Conservation (phyloP, 2,888 invertebrate genomes). For the Cyclophora punctaria region DNA sequence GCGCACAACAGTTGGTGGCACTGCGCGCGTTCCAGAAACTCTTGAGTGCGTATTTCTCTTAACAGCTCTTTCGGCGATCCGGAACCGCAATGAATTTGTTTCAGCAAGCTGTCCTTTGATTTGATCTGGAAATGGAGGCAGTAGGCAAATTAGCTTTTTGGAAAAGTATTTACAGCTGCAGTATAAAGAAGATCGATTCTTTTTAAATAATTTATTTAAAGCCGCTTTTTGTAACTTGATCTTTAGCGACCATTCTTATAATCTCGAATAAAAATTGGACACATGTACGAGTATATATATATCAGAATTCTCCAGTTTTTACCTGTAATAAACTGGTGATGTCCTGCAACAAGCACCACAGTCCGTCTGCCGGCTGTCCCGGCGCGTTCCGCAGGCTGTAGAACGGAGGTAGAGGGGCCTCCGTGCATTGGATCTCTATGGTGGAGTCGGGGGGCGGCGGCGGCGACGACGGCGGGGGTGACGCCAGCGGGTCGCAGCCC, state of each 20-base stretch:
- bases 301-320: constrained; percentile 1
- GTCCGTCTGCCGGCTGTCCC: constrained; percentile 75
- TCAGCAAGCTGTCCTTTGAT: constrained; percentile 85
- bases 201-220: too few relatives aligned
- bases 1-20: constrained; percentile 86
- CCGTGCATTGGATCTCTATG: constrained; percentile 88
- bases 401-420: constrained; percentile 85
- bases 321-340: constrained; percentile 83
- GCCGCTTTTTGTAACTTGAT: too few relatives aligned
- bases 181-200: too few relatives aligned
- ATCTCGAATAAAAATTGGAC: too few relatives aligned
- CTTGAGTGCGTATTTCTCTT: constrained; percentile 84
- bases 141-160: too few relatives aligned
- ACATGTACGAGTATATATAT: too few relatives aligned
- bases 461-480: constrained; percentile 71
- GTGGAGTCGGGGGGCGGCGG: constrained; percentile 69
- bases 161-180: too few relatives aligned
- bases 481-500: constrained; percentile 77
- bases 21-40: constrained; percentile 86
- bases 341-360: constrained; percentile 88
- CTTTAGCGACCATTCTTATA: too few relatives aligned
- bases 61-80: constrained; percentile 69
- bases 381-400: constrained; percentile 81
- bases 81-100: constrained; percentile 80
- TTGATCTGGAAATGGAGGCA: constrained; percentile 77